phyloP scores from a whole-genome alignment of 2,113 vertebrate species.

The Ovis aries region DNA sequence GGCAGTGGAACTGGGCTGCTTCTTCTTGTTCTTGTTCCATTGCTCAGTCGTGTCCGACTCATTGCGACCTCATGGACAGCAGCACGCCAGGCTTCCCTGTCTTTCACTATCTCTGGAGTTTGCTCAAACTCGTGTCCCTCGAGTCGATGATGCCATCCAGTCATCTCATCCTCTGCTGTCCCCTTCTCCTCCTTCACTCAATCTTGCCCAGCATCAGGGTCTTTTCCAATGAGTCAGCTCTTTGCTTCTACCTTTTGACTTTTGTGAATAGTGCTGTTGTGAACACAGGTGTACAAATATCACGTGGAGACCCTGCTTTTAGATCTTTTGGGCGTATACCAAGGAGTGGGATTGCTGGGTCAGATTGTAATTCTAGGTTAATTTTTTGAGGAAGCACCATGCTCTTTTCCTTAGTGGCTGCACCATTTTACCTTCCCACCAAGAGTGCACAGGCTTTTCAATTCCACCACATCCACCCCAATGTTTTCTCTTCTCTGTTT shows the following conservation, averaged over 20 bases:
- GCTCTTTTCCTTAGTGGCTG: background rate
- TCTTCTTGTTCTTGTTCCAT: background rate
- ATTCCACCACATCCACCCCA: background rate
- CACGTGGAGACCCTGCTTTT: background rate
- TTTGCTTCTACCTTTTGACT: fast-evolving
- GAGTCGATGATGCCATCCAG: background rate
- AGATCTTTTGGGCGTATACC: background rate
- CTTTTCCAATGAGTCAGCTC: background rate
- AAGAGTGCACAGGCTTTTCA: too few species aligned
- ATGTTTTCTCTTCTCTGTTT: background rate
- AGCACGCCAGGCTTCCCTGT: background rate
- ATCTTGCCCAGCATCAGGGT: background rate
- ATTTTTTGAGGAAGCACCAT: background rate
- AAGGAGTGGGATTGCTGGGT: background rate
- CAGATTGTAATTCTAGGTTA: background rate
- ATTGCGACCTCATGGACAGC: background rate
- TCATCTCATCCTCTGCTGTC: background rate
- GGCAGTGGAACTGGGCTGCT: too few species aligned
- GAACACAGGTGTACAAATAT: too few species aligned
- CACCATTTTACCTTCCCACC: background rate
- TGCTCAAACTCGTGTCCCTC: background rate
- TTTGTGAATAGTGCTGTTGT: background rate
- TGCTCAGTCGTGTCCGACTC: background rate
- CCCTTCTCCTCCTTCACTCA: background rate
- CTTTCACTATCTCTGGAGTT: background rate